Evolutionary conservation across 1,140 invertebrate genomes (phyloP), one percentile per base, ranked within the genome.

Genomic region (Diorhabda elongata): DNA sequence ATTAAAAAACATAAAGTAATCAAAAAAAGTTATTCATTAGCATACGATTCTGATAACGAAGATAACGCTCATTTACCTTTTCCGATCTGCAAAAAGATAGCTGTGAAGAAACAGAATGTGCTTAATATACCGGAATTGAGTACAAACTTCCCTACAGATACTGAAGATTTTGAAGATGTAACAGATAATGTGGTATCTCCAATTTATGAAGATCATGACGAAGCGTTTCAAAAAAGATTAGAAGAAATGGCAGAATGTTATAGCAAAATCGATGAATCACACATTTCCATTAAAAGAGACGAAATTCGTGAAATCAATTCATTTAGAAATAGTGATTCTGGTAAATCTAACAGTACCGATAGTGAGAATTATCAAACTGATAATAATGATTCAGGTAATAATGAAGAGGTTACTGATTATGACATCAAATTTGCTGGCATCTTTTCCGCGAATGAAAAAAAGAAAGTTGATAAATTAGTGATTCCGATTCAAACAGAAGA

Each of bases 31-130:
- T 60, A 68, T 3, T 72, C 62, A 7, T 58, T 69, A 52, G 58
- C 66, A 2, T 71, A 68, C 11, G 73, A 74, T 3, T 74, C 73
- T 11, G 73, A 74, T 61, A 68, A 76, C 58, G 71, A 75, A 43
- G 66, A 72, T 8, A 47, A 72, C 52, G 60, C 44, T 5, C 42
- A 42, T 4, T 42, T 76, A 60, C 73, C 68, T 41, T 71, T 77
- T 66, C 68, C 74, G 6, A 52, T 77, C 7, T 70, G 73, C 44
- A 73, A 74, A 61, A 58, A 64, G 57, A 59, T 69, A 45, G 67
- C 69, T 5, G 43, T 47, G 5, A 75, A 69, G 68, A 73, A 68
- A 4, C n/a, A 64, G 26, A 47, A 42, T 42, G 43, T 59, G 47
- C 60, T 75, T 5, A 66, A 60, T 62, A 68, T 73, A 41, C 74